phyloP scores from a whole-genome alignment of 2,113 vertebrate species.

The Pangasianodon gigas region DNA sequence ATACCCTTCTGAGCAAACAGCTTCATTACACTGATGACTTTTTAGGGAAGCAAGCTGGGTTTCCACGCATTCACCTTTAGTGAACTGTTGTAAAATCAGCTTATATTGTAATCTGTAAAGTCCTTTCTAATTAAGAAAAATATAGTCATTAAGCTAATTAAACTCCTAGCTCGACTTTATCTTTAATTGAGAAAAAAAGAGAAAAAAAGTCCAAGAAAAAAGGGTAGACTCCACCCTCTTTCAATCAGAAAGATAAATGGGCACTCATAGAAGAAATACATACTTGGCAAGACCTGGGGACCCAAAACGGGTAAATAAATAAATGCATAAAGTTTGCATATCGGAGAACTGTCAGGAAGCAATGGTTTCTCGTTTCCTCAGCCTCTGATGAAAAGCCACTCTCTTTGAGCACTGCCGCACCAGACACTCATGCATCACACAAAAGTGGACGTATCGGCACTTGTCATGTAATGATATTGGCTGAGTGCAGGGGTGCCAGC shows the following conservation, averaged over 20 bases:
- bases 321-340: constrained; percentile 74
- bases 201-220: constrained; percentile 37
- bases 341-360: constrained; percentile 71
- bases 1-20: background rate
- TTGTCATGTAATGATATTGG: constrained; percentile 77
- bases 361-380: constrained; percentile 58
- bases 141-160: constrained; percentile 73
- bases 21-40: constrained; percentile 12
- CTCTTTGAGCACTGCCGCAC: constrained; percentile 58
- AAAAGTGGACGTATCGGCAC: constrained; percentile 68
- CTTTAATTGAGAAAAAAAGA: constrained; percentile 57
- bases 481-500: constrained; percentile 56
- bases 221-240: constrained; percentile 53
- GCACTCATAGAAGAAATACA: constrained; percentile 56
- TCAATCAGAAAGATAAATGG: constrained; percentile 68
- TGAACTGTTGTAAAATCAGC: constrained; percentile 55
- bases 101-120: constrained; percentile 67
- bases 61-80: background rate
- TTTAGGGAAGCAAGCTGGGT: background rate
- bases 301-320: constrained; percentile 71
- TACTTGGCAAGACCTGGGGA: constrained; percentile 55
- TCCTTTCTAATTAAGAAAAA: constrained; percentile 51
- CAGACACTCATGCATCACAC: constrained; percentile 70
- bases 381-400: constrained; percentile 72
- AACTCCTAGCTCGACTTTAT: constrained; percentile 53